Evolutionary conservation across 2,888 invertebrate species (phyloP).

Genomic region (Cephonodes hylas): DNA sequence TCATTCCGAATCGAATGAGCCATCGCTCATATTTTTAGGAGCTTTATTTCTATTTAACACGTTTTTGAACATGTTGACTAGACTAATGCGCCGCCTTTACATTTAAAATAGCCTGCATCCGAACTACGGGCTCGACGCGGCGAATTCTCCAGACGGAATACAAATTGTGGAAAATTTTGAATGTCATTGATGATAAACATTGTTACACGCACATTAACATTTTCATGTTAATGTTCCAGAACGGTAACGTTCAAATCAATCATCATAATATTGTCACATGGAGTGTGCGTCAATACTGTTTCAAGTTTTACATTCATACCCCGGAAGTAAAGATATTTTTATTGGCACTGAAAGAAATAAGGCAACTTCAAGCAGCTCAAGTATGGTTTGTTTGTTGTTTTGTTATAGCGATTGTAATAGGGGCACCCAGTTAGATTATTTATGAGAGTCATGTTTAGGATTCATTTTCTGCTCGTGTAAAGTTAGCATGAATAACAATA

Average conservation of each 20-base stretch:
- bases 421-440: slow-evolving; percentile 57
- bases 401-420: slow-evolving; percentile 41
- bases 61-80: no score
- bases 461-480: slow-evolving; percentile 76
- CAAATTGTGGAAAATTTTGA: slow-evolving; percentile 75
- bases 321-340: background rate
- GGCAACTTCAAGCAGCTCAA: background rate
- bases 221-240: slow-evolving; percentile 11
- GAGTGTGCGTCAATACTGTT: background rate
- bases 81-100: slow-evolving; percentile 72
- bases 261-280: background rate
- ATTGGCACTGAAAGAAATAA: background rate
- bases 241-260: background rate
- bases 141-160: slow-evolving; percentile 75
- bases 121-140: slow-evolving; percentile 66
- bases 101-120: slow-evolving; percentile 77
- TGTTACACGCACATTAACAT: slow-evolving; percentile 1
- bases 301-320: background rate
- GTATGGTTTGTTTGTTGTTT: slow-evolving; percentile 37
- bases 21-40: no score
- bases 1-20: no score
- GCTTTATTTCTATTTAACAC: no score
- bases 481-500: slow-evolving; percentile 74
- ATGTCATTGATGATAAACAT: slow-evolving; percentile 51
- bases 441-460: slow-evolving; percentile 69